Base-by-base conservation (phyloP, 2,797 vertebrate species). In the Crax fasciolata region DNA sequence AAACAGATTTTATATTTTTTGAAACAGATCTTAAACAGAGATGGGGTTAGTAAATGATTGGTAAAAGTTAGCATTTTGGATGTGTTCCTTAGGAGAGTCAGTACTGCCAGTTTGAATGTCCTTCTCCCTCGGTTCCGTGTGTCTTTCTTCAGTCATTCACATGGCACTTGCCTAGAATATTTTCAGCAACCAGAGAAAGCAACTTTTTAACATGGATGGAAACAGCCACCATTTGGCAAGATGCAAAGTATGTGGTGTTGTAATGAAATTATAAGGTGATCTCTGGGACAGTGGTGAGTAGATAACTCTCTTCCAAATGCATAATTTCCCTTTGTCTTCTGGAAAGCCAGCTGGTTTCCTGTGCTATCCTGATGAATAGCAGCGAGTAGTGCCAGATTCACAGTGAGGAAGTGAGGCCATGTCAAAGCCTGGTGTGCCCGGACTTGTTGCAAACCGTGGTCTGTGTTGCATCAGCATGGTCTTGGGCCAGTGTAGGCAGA, bases 361-460 rank as follows among this genome's bases (percentile, higher is more conserved):
- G 21, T 30, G 4, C 19, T 27, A 30, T 27, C 16, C 3, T 0
- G 1, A 9, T 12, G 65, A 59, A 55, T 23, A 19, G 27, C 19
- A 58, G n/a, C 55, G 8, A 7, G 32, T 5, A 19, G 32, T 9
- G 30, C 27, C 24, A 79, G 46, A 20, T 14, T 39, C 59, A 17
- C 4, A 48, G 13, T 24, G 14, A 52, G 20, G 39, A 49, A 0
- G 0, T 11, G 11, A 32, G 18, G 25, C 20, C 11, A 3, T 39
- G 18, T 7, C 25, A 41, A 7, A 25, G 32, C 38, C 74, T 38
- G 13, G 7, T 23, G n/a, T 14, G n/a, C 10, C 30, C 59, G 30
- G 57, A 41, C 5, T 28, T 52, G 41, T 11, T 21, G 11, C 32
- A 27, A 41, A 7, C 6, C 38, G n/a, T 43, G 46, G 3, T 15